Conservation (phyloP, 2,113 vertebrate genomes). For the Microtus pennsylvanicus region DNA sequence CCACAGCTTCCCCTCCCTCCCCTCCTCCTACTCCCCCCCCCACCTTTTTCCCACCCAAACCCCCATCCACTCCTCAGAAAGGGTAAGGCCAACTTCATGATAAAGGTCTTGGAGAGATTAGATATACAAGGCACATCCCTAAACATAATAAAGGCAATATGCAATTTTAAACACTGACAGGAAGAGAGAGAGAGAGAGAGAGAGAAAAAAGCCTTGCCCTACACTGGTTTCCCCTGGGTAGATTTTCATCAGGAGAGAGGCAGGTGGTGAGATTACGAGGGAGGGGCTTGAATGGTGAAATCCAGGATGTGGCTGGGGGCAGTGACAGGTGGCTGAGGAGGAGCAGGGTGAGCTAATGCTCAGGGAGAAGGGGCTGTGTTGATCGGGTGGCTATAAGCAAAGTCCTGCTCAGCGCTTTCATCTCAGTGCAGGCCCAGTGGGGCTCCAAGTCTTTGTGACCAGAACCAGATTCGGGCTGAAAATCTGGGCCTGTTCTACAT, state of each 20-base stretch:
- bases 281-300: background rate
- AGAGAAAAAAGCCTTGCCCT: background rate
- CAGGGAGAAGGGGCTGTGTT: background rate
- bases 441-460: background rate
- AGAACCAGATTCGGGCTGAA: background rate
- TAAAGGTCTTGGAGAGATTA: too few relatives aligned
- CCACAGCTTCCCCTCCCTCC: too few relatives aligned
- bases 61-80: too few relatives aligned
- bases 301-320: slow-evolving; percentile 60
- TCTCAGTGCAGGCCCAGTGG: background rate
- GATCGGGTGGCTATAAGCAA: background rate
- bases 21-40: too few relatives aligned
- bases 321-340: background rate
- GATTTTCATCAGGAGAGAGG: background rate
- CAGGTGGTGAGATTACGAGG: slow-evolving; percentile 25
- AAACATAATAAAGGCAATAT: too few relatives aligned
- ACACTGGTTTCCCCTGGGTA: background rate
- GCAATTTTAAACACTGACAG: background rate
- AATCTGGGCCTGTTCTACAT: background rate
- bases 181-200: background rate
- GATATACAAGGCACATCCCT: too few relatives aligned
- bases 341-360: background rate
- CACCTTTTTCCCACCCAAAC: too few relatives aligned
- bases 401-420: background rate
- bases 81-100: too few relatives aligned